Percentiles rank a stretch among this genome's conserved stretches.
These are phyloP conservation scores for Lophotis ruficrista DNA, from an alignment of 2,113 vertebrate genomes.

Conservation along the genomic window DNA sequence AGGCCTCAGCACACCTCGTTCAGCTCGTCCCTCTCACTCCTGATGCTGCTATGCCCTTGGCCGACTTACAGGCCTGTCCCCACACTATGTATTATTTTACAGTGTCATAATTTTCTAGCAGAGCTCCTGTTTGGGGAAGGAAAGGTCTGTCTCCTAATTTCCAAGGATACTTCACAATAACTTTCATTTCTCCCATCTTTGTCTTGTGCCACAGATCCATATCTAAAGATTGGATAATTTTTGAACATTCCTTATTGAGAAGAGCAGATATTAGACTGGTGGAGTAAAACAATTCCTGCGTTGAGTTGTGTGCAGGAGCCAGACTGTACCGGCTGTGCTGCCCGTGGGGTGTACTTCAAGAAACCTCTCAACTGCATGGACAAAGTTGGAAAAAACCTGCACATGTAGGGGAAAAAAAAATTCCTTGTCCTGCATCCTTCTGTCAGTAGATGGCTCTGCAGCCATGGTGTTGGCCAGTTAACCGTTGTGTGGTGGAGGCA, in stretches of 20 bases:
- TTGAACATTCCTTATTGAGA: not conserved
- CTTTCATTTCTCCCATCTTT: not conserved
- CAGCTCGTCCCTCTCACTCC: not conserved
- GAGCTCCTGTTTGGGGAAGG: not conserved
- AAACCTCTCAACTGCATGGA: not conserved
- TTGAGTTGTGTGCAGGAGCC: not conserved
- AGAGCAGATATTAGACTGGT: not conserved
- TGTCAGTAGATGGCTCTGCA: slow-evolving; percentile 45
- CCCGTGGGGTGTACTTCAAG: not conserved
- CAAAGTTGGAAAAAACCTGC: not conserved
- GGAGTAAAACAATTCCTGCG: not conserved
- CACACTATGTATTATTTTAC: not conserved
- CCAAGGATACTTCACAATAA: not conserved
- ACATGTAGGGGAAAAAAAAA: rapidly evolving
- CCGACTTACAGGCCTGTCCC: not conserved
- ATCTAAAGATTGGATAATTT: not conserved
- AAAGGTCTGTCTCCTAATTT: not conserved
- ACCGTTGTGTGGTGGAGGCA: rapidly evolving
- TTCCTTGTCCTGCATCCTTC: not conserved
- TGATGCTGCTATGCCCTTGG: not conserved
- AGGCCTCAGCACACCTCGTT: not conserved
- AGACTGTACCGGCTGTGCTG: not conserved
- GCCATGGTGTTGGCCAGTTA: not conserved
- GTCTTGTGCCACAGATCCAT: rapidly evolving
- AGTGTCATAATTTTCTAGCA: not conserved